Percentiles rank a stretch among this genome's conserved stretches.
Conservation (phyloP, 2,797 vertebrate genomes). For the Hapalemur alaotrensis region DNA sequence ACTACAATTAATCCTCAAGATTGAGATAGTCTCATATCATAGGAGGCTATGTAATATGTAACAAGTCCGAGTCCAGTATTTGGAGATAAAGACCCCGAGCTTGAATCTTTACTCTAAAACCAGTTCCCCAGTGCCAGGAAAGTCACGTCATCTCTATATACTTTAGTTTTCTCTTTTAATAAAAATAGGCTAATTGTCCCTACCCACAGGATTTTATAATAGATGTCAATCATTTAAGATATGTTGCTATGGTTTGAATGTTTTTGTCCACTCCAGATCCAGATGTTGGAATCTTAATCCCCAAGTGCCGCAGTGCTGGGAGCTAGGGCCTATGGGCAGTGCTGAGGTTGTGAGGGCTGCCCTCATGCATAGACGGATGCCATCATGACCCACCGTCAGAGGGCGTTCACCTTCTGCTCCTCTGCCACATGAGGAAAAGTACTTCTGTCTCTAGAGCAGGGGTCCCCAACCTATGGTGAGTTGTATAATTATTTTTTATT, state of each 20-base stretch:
- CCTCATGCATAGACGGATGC: background rate
- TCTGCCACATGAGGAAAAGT: background rate
- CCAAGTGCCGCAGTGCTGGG: too few relatives aligned
- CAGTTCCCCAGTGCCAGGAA: background rate
- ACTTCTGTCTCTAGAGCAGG: background rate
- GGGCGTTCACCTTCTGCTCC: background rate
- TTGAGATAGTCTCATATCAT: background rate
- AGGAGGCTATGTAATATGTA: fast-evolving
- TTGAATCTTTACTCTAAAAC: background rate
- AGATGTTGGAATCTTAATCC: background rate
- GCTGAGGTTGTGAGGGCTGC: background rate
- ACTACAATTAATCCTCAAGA: background rate
- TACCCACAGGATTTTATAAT: background rate
- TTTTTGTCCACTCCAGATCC: background rate
- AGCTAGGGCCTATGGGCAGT: fast-evolving
- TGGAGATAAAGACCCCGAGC: background rate
- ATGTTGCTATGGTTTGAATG: background rate
- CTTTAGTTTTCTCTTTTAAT: background rate
- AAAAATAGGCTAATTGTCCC: background rate
- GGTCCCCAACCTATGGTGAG: too few relatives aligned
- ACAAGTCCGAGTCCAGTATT: background rate
- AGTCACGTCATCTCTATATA: background rate
- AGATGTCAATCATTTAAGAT: background rate
- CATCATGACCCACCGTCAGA: background rate
- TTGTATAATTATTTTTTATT: too few relatives aligned